Evolutionary conservation across 2,888 invertebrate genomes (phyloP), one percentile per base, ranked within the genome.

Genomic region (Protonemura montana): DNA sequence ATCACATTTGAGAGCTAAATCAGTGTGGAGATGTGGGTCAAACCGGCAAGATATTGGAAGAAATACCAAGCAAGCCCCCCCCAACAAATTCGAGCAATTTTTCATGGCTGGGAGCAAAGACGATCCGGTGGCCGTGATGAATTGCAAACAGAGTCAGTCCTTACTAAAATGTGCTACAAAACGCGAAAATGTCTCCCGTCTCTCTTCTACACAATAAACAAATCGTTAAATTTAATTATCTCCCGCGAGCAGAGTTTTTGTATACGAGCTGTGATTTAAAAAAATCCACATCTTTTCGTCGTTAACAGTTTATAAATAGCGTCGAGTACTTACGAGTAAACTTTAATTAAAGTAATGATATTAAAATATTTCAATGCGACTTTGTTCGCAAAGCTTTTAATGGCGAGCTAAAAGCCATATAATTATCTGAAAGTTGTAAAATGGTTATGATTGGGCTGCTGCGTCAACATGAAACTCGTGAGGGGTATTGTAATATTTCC

Each of bases 321-420:
- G 59, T 10, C 10, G 35, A 35, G 35, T 59, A 59, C 59, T 59
- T 21, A n/a, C 13, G 21, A 59, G 59, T 59, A 59, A 59, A 59
- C 59, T 59, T 59, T 59, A 59, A 59, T 59, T 28, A 78, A 78
- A 78, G 16, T 78, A 21, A 78, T 78, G 78, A 26, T 78, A 78
- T 78, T 78, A 78, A 78, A 78, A 78, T 78, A 78, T 78, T 28
- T 26, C 78, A 28, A 26, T 59, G 21, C 13, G 59, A 59, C 59
- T 59, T 59, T 41, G 77, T 77, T 78, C 28, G 26, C 78, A 78
- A 78, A 78, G 78, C 30, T 30, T 81, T 81, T n/a, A 81, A 81
- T 30, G 28, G 30, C 28, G 16, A 78, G n/a, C 81, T 81, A 81
- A 81, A 30, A 81, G 81, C 81, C 30, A 81, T 28, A 28, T 81